Evolutionary conservation across 2,888 invertebrate genomes (phyloP), one percentile per base, ranked within the genome.

Genomic region (Piscicola geometra): DNA sequence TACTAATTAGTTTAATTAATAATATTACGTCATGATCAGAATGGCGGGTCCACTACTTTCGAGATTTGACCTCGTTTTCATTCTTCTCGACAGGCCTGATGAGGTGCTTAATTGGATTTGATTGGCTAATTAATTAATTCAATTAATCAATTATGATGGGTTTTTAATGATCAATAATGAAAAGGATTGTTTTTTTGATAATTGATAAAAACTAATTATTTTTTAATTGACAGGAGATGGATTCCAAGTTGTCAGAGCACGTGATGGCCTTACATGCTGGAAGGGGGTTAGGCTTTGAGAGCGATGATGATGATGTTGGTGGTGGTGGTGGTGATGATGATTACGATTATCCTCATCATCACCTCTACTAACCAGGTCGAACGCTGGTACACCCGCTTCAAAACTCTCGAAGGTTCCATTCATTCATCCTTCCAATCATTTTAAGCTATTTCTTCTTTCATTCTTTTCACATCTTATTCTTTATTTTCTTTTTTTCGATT

Each of bases 11-110:
- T 50, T 15, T 18, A 35, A 70, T 30, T 50, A 18, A 67, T 68
- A 33, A 64, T 64, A 9, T 64, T 25, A n/a, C 30, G 9, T 64
- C 9, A 64, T 25, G 41, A 35, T 33, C 79, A 85, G 85, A 85
- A 89, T 97, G 80, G 90, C 91, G 79, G 90, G 92, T 21, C 91
- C 95, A 0, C 87, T 97, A 75, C 86, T 97, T 25, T 94, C 94
- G 1, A 81, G 96, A 84, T 97, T 96, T 86, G 96, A 97, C 87
- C 88, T 97, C 75, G 91, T 94, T 69, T 97, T 94, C 84, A 91
- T 96, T 78, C 88, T 97, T 35, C 85, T 94, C 77, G 96, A 97
- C 86, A 90, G 90, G 82, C 92, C 94, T 3, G 90, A 93, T 84
- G 90, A 91, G 88, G 91, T 91, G 83, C 79, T n/a, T n/a, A n/a